phyloP scores from a whole-genome alignment of 2,888 invertebrate species.

The Hyppa rectilinea region DNA sequence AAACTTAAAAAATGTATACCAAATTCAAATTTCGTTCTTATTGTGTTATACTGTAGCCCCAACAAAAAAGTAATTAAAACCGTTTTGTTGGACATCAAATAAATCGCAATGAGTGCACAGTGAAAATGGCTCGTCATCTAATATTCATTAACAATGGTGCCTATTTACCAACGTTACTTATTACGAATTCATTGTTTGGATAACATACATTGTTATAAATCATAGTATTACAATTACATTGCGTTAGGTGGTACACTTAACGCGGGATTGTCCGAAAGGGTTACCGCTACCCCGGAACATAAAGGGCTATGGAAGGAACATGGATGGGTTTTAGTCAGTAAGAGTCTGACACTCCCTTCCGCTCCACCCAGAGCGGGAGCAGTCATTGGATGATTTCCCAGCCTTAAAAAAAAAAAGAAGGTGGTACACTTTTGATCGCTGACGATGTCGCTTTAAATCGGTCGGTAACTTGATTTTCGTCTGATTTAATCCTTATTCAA shows the following conservation, averaged over 20 bases:
- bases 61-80: conserved; percentile 82
- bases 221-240: conserved; percentile 17
- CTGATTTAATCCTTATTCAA: not conserved
- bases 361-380: no score
- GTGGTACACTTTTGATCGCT: no score
- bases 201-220: conserved; percentile 27
- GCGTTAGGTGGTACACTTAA: not conserved
- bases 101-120: conserved; percentile 77
- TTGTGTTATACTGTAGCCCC: conserved; percentile 3
- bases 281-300: no score
- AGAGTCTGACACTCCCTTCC: no score
- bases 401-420: no score
- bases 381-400: no score
- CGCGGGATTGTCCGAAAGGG: no score
- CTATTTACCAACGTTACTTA: conserved; percentile 42
- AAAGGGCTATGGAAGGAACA: no score
- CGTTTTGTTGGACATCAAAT: conserved; percentile 75
- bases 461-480: not conserved
- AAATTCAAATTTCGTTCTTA: not conserved
- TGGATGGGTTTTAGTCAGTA: no score
- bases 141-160: conserved; percentile 35
- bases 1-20: not conserved
- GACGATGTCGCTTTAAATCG: not conserved
- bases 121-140: conserved; percentile 72
- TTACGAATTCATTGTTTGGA: conserved; percentile 54